Conservation (phyloP, 2,797 vertebrate genomes). For the Eulemur mongoz region DNA sequence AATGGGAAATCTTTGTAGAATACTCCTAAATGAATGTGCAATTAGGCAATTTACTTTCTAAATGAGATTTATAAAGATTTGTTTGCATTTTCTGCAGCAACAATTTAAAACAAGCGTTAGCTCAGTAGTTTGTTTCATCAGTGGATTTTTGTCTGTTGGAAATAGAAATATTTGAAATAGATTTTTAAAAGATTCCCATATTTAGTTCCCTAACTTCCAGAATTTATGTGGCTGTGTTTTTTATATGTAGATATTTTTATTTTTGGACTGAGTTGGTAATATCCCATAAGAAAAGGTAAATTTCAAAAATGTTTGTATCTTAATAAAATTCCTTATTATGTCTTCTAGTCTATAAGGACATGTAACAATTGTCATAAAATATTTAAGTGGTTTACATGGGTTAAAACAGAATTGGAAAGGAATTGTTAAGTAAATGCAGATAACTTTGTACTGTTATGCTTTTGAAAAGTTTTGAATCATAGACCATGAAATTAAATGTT, state of each 20-base stretch:
- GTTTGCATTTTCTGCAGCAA: slow-evolving; percentile 58
- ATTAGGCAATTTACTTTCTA: slow-evolving; percentile 65
- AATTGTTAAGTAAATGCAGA: slow-evolving; percentile 53
- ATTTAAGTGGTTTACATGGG: slow-evolving; percentile 44
- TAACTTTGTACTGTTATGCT: slow-evolving; percentile 61
- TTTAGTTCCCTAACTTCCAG: slow-evolving; percentile 37
- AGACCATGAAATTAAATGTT: slow-evolving; percentile 79
- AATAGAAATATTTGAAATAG: slow-evolving; percentile 48
- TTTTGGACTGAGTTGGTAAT: background rate
- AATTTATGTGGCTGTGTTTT: slow-evolving; percentile 5
- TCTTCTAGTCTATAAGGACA: background rate
- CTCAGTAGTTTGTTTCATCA: slow-evolving; percentile 48
- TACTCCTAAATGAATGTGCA: slow-evolving; percentile 53
- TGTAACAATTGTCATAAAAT: slow-evolving; percentile 8
- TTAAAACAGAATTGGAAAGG: slow-evolving; percentile 56
- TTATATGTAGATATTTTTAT: slow-evolving; percentile 2
- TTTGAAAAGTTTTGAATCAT: slow-evolving; percentile 72
- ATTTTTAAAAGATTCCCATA: background rate
- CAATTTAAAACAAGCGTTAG: slow-evolving; percentile 59
- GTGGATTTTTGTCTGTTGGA: slow-evolving; percentile 34
- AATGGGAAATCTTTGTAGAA: slow-evolving; percentile 38
- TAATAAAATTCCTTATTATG: slow-evolving; percentile 29
- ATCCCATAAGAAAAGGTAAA: background rate
- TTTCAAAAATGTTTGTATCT: slow-evolving; percentile 60
- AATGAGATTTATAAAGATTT: slow-evolving; percentile 66